These are phyloP conservation scores for Harmothoe impar DNA, from an alignment of 2,888 invertebrate genomes.

Conservation along the genomic window DNA sequence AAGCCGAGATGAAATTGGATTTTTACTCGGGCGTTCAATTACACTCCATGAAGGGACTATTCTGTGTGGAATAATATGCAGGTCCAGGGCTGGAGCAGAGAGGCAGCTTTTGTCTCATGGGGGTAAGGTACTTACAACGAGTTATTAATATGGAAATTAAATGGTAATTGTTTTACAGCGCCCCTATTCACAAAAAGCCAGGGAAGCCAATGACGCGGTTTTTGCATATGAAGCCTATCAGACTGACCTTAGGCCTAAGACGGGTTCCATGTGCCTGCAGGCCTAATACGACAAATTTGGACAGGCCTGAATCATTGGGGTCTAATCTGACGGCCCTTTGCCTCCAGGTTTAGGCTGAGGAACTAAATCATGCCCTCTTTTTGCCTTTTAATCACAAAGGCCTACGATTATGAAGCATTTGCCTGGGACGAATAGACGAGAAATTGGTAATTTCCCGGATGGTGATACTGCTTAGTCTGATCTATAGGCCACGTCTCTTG, in stretches of 20 bases:
- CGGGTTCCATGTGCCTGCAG: slow-evolving; percentile 11
- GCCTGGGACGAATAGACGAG: too few species aligned
- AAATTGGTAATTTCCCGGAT: too few species aligned
- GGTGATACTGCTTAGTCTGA: too few species aligned
- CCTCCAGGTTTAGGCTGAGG: background rate
- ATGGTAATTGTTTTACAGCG: slow-evolving; percentile 47
- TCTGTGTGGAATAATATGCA: background rate
- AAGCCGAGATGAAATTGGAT: slow-evolving; percentile 1
- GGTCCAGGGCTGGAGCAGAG: background rate
- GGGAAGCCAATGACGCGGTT: slow-evolving; percentile 34
- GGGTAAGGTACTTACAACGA: slow-evolving; percentile 13
- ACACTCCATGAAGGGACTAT: background rate
- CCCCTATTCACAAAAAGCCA: slow-evolving; percentile 45
- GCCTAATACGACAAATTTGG: slow-evolving; percentile 53
- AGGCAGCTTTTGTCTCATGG: slow-evolving; percentile 22
- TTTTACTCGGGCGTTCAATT: background rate
- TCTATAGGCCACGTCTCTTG: too few species aligned
- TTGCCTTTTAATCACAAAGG: too few species aligned
- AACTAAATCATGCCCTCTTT: background rate
- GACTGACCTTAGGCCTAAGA: background rate
- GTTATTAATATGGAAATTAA: slow-evolving; percentile 54
- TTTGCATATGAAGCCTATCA: slow-evolving; percentile 55
- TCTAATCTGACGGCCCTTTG: slow-evolving; percentile 4
- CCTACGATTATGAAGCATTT: too few species aligned
- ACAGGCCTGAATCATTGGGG: slow-evolving; percentile 38